Percentiles rank a stretch among this genome's conserved stretches.
phyloP scores from a whole-genome alignment of 2,888 invertebrate genomes.

The Campopleginae sp. region DNA sequence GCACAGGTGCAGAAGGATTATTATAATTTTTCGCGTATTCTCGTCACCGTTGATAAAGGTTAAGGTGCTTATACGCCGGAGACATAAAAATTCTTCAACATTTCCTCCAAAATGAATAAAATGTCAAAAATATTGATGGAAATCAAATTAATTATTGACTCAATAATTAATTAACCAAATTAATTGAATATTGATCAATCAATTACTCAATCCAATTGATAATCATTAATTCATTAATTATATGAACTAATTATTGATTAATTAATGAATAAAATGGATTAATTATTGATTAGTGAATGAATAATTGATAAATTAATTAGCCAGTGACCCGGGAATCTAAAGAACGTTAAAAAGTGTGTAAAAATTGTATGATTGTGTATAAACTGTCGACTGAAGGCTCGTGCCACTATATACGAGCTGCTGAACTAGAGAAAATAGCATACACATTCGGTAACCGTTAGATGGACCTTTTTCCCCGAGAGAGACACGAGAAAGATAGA shows the following conservation, averaged over 20 bases:
- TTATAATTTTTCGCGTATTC: background rate
- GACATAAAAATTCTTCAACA: background rate
- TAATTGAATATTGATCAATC: too few species aligned
- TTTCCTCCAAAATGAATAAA: background rate
- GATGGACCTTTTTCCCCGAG: constrained; percentile 45
- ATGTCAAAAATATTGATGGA: background rate
- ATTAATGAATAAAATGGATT: too few species aligned
- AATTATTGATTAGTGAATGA: background rate
- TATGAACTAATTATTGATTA: background rate
- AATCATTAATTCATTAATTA: too few species aligned
- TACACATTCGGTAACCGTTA: constrained; percentile 64
- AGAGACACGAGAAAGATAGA: background rate
- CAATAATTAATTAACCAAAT: background rate
- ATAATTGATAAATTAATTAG: background rate
- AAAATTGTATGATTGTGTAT: constrained; percentile 24
- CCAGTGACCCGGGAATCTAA: background rate
- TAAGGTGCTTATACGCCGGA: background rate
- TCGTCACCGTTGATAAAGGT: background rate
- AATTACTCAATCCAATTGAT: too few species aligned
- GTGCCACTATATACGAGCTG: constrained; percentile 41
- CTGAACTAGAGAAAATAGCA: constrained; percentile 63
- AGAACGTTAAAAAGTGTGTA: background rate
- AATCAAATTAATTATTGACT: background rate
- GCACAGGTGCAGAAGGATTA: constrained; percentile 14
- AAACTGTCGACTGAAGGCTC: constrained; percentile 44